Base-by-base conservation (phyloP, 2,113 vertebrate genomes). In the Abramis brama region DNA sequence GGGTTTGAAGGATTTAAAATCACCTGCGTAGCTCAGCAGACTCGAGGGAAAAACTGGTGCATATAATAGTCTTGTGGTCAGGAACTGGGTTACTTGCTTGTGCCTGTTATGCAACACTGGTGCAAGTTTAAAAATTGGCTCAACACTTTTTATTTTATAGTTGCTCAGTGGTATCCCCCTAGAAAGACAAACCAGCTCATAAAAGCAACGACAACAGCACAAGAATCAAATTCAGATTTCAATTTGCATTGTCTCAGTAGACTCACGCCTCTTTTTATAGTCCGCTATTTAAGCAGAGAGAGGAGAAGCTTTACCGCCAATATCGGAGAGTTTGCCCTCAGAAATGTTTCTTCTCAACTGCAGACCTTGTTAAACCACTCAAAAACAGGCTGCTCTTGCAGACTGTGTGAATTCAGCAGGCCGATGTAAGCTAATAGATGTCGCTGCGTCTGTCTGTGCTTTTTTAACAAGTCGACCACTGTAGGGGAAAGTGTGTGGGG, bases 251-350 rank as follows among this genome's bases (percentile, higher is more conserved):
- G 88, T 85, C 91, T 90, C 57, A 66, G 87, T 91, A 87, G 57
- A 89, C 89, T 89, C 84, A 82, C 79, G 89, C 87, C 86, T 82
- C 84, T 88, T 92, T 95, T 94, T 93, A 94, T 91, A 92, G 91
- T 88, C 60, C 60, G 47, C 87, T 86, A 75, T 89, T 90, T 91
- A 84, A 88, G 88, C 86, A 89, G 84, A 89, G 77, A 85, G 60
- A 86, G 76, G 88, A 90, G 88, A 86, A 85, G 91, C 91, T 92
- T 92, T 85, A 92, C 82, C 85, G 86, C 79, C 83, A 89, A 92
- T 93, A 90, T 91, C 89, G 83, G 92, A 93, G 85, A 93, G 93
- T 93, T 94, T 94, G 91, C 87, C 86, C 90, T 91, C 36, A 25
- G 86, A 90, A 86, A 87, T 87, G 79, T 90, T 68, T 87, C 89